These are phyloP conservation scores for Metacarcinus magister DNA, from an alignment of 2,888 invertebrate species.

Conservation along the genomic window DNA sequence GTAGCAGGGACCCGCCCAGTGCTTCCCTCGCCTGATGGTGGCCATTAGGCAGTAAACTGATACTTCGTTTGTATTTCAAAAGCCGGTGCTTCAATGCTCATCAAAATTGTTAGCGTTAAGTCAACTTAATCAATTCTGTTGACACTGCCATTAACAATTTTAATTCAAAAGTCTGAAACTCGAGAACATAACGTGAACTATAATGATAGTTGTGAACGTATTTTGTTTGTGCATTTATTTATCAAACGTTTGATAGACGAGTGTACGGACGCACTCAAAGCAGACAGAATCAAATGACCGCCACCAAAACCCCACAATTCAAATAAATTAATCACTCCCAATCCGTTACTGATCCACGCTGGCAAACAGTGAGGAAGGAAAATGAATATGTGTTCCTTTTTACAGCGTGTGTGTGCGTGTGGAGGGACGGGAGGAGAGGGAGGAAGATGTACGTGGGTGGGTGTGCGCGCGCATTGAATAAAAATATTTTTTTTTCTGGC, in stretches of 20 bases:
- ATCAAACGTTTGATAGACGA: conserved; percentile 7
- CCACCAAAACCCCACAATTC: neutral
- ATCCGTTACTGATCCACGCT: conserved; percentile 27
- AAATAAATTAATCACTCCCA: conserved; percentile 8
- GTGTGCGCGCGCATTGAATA: neutral
- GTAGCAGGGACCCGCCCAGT: neutral
- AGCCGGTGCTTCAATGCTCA: conserved; percentile 7
- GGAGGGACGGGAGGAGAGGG: neutral
- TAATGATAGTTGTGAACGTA: neutral
- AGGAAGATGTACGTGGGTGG: neutral
- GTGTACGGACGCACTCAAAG: neutral
- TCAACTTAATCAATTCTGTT: conserved; percentile 15
- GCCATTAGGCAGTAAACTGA: neutral
- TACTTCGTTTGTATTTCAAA: neutral
- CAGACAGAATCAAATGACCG: neutral
- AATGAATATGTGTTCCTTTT: neutral
- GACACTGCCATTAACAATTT: neutral
- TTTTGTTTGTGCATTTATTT: conserved; percentile 20
- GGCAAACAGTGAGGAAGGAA: neutral
- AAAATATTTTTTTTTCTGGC: neutral
- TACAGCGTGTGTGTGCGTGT: neutral
- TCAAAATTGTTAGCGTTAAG: neutral
- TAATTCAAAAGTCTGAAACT: neutral
- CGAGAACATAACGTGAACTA: neutral
- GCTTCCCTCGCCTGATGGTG: neutral